These are phyloP conservation scores for Torymus tubicola DNA, from an alignment of 2,888 invertebrate genomes.

Conservation along the genomic window DNA sequence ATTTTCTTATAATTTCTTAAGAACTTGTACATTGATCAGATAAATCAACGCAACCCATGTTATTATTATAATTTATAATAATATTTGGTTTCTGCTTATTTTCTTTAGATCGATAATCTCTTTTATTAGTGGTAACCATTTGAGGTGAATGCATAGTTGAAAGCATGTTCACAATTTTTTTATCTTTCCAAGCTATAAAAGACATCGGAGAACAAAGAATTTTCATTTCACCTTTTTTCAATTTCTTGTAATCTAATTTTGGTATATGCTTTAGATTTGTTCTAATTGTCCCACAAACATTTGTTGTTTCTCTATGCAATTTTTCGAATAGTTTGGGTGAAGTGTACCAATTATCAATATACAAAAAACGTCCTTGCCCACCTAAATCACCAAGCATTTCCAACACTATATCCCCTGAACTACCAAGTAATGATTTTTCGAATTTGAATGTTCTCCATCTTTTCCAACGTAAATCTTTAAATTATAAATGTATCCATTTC, in stretches of 20 bases:
- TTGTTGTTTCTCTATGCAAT: conserved; percentile 16
- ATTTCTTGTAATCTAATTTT: conserved; percentile 1
- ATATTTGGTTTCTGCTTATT: no score
- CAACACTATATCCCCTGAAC: conserved; percentile 20
- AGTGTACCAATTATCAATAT: conserved; percentile 23
- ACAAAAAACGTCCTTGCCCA: conserved; percentile 31
- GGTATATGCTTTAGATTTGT: not conserved
- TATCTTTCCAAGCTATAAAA: no score
- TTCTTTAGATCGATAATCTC: no score
- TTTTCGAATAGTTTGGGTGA: conserved; percentile 1
- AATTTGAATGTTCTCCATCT: not conserved
- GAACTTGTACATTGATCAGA: no score
- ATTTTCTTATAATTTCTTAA: no score
- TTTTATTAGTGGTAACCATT: no score
- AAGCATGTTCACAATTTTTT: no score
- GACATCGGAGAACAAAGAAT: no score
- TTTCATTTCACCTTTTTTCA: conserved; percentile 11
- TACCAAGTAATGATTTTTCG: not conserved
- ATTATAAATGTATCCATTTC: not conserved
- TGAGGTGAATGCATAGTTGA: no score
- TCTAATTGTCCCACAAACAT: conserved; percentile 13
- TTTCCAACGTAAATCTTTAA: conserved; percentile 8
- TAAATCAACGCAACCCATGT: no score
- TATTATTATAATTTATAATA: no score
- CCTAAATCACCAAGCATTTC: conserved; percentile 20